Evolutionary conservation across 2,113 vertebrate species (phyloP), one percentile per base, ranked within the genome.

Genomic region (Odontesthes bonariensis): DNA sequence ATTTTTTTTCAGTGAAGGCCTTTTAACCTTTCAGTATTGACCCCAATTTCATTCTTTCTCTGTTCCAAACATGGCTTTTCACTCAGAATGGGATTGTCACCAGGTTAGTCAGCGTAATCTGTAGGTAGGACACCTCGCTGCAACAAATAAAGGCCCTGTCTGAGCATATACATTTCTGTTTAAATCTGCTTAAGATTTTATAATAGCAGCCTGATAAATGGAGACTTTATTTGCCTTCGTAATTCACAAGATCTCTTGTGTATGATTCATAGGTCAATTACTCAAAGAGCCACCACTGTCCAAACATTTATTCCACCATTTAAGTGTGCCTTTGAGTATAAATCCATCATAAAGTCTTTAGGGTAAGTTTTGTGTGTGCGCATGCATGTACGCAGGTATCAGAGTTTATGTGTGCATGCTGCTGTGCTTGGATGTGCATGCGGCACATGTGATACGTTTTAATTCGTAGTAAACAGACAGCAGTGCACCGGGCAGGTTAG

Each of bases 201-300:
- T 88, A 88, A 87, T 87, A 76, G 74, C 51, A 59, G 58, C 31
- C 82, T 89, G 85, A 92, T 89, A 82, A 83, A 88, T 89, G 84
- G 79, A 69, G 76, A 69, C 73, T 89, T 88, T 89, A 91, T 92
- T 91, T 89, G 83, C 88, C 86, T 89, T 89, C 69, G 86, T 91
- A 89, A 91, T 89, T 91, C 81, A 87, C 83, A 78, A 72, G 64
- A 86, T 88, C 84, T 90, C 86, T 90, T 90, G 86, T 88, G 85
- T 79, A 78, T 90, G 86, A 86, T 89, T 92, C 88, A 88, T 91
- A 79, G 86, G 89, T 91, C 89, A 92, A 91, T 92, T 91, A 90
- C 76, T 89, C 82, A 90, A 75, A 86, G 86, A 85, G 69, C 79
- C 86, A 83, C 81, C 64, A 84, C 77, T 90, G 85, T 88, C 79